A percentile compares a stretch with the other conserved stretches of the same genome.
Evolutionary conservation across 2,888 invertebrate genomes (phyloP).

Genomic region (Heliconius ethilla): DNA sequence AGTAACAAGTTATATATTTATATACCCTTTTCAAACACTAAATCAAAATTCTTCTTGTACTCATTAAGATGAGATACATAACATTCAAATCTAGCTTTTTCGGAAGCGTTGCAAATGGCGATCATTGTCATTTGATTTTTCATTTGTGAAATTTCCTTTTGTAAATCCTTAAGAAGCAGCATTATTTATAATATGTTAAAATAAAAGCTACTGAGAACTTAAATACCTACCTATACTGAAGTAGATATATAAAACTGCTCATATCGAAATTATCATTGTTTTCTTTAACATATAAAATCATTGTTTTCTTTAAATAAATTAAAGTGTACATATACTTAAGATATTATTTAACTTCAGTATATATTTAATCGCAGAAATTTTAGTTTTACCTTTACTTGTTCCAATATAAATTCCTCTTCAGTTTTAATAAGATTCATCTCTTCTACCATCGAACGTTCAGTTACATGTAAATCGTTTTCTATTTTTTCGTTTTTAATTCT

Average conservation of each 20-base stretch:
- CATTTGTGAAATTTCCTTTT: constrained; percentile 56
- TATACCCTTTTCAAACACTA: constrained; percentile 59
- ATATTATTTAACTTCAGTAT: neutral
- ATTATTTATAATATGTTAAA: neutral
- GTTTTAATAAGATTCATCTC: constrained; percentile 54
- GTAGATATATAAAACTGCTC: too few species aligned
- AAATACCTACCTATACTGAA: neutral
- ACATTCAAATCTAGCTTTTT: constrained; percentile 58
- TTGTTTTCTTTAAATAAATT: too few species aligned
- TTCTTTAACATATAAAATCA: too few species aligned
- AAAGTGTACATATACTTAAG: too few species aligned
- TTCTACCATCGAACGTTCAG: constrained; percentile 56
- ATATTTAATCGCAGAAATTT: neutral
- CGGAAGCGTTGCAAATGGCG: constrained; percentile 63
- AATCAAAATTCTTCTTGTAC: constrained; percentile 57
- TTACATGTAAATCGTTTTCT: constrained; percentile 54
- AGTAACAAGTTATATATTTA: neutral
- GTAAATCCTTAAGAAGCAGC: constrained; percentile 47
- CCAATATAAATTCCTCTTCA: constrained; percentile 56
- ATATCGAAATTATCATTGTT: too few species aligned
- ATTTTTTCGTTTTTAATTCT: constrained; percentile 56
- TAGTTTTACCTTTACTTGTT: constrained; percentile 60
- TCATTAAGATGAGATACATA: constrained; percentile 54
- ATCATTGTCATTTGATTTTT: constrained; percentile 61
- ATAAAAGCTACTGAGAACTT: neutral